phyloP scores from a whole-genome alignment of 2,888 invertebrate species.

The Acanthosepion esculentum region DNA sequence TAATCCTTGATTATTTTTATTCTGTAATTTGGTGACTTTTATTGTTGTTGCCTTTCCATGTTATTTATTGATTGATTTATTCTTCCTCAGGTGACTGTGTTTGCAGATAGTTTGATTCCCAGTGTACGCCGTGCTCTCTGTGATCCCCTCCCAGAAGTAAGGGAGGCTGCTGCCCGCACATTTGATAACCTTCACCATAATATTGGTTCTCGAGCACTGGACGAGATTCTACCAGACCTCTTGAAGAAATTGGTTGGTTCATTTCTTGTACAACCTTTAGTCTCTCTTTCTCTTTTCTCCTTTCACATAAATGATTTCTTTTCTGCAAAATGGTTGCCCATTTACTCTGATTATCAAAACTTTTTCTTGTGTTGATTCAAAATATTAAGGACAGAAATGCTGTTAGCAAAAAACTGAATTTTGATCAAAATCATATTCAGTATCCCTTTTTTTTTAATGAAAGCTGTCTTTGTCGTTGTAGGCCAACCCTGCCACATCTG shows the following conservation, averaged over 20 bases:
- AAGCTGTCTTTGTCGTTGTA: constrained; percentile 62
- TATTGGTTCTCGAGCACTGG: constrained; percentile 93
- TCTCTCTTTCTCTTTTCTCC: background rate
- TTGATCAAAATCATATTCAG: background rate
- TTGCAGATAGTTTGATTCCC: constrained; percentile 90
- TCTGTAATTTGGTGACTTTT: constrained; percentile 44
- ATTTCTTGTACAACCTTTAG: background rate
- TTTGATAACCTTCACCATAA: constrained; percentile 96
- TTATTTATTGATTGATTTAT: background rate
- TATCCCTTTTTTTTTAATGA: background rate
- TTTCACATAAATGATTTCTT: background rate
- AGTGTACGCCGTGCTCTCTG: constrained; percentile 92
- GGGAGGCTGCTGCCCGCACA: constrained; percentile 95
- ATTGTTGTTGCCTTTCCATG: background rate
- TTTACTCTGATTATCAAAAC: too few species aligned
- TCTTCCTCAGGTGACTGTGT: constrained; percentile 79
- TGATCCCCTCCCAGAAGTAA: constrained; percentile 92
- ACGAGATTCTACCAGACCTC: constrained; percentile 96
- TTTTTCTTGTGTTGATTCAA: too few species aligned
- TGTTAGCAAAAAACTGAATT: background rate
- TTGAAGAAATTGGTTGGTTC: constrained; percentile 81
- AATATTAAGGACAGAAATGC: background rate
- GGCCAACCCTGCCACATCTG: constrained; percentile 86
- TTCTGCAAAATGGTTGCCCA: background rate
- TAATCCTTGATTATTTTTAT: constrained; percentile 81